A percentile compares a stretch with the other conserved stretches of the same genome.
Evolutionary conservation across 1,140 invertebrate genomes (phyloP).

Genomic region (Zelostemma sp.): DNA sequence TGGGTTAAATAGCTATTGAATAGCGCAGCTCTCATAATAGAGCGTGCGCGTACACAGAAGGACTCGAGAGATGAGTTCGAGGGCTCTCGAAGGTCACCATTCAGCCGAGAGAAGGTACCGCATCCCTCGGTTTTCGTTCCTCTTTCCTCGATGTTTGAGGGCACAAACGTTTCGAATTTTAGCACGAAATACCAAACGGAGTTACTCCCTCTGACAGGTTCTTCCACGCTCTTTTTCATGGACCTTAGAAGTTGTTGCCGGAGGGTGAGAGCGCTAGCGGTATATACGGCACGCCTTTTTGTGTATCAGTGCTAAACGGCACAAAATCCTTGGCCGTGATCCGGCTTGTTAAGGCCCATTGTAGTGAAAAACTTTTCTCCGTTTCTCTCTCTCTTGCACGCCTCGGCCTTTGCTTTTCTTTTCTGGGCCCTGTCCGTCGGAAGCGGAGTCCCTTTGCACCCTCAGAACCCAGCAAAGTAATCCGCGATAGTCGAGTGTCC

Average conservation of each 20-base stretch:
- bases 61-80: slow-evolving; percentile 29
- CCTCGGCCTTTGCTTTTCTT: slow-evolving; percentile 33
- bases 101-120: slow-evolving; percentile 36
- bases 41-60: slow-evolving; percentile 25
- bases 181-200: slow-evolving; percentile 23
- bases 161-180: slow-evolving; percentile 38
- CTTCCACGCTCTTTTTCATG: slow-evolving; percentile 26
- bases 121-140: slow-evolving; percentile 9
- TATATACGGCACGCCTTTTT: slow-evolving; percentile 44
- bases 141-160: not conserved
- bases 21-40: slow-evolving; percentile 27
- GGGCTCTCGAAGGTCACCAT: slow-evolving; percentile 42
- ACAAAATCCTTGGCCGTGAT: slow-evolving; percentile 52
- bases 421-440: slow-evolving; percentile 20
- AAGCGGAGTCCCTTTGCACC: slow-evolving; percentile 29
- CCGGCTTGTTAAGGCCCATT: slow-evolving; percentile 64
- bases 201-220: slow-evolving; percentile 28
- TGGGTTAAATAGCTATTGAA: slow-evolving; percentile 47
- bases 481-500: slow-evolving; percentile 45
- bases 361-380: slow-evolving; percentile 50
- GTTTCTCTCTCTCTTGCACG: slow-evolving; percentile 25
- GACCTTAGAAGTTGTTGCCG: slow-evolving; percentile 21
- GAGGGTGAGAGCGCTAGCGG: slow-evolving; percentile 29
- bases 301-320: slow-evolving; percentile 61
- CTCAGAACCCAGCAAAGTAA: slow-evolving; percentile 32